These are phyloP conservation scores for Cataglyphis cursor DNA, from an alignment of 2,888 invertebrate species.

Conservation along the genomic window DNA sequence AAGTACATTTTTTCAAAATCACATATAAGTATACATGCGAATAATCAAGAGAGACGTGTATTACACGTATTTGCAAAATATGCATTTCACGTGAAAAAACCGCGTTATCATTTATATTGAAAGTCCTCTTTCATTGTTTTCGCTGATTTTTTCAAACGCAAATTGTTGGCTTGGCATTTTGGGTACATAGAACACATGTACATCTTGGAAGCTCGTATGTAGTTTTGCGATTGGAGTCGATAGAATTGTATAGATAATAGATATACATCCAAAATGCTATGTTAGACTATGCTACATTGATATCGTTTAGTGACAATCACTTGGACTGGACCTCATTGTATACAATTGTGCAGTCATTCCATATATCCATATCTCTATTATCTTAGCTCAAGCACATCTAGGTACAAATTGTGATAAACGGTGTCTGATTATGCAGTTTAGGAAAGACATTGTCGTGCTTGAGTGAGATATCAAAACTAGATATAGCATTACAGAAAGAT, in stretches of 20 bases:
- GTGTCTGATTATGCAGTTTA: conserved; percentile 81
- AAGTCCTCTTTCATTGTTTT: conserved; percentile 27
- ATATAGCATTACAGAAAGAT: conserved; percentile 44
- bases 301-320: conserved; percentile 83
- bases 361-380: conserved; percentile 62
- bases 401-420: conserved; percentile 81
- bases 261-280: conserved; percentile 80
- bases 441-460: conserved; percentile 79
- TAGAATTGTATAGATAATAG: conserved; percentile 71
- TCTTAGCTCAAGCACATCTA: conserved; percentile 77
- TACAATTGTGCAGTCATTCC: conserved; percentile 78
- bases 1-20: conserved; percentile 61
- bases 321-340: conserved; percentile 79
- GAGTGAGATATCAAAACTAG: conserved; percentile 71
- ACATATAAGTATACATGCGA: conserved; percentile 47
- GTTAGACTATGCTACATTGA: conserved; percentile 81
- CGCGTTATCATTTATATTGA: not conserved
- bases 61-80: conserved; percentile 8
- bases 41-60: not conserved
- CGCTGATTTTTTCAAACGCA: conserved; percentile 47
- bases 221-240: conserved; percentile 74
- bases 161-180: conserved; percentile 80
- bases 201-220: conserved; percentile 81
- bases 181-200: conserved; percentile 74
- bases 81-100: conserved; percentile 5